Evolutionary conservation across 23 tunicate genomes (phyloP).

Genomic region (Phallusia fumigata): DNA sequence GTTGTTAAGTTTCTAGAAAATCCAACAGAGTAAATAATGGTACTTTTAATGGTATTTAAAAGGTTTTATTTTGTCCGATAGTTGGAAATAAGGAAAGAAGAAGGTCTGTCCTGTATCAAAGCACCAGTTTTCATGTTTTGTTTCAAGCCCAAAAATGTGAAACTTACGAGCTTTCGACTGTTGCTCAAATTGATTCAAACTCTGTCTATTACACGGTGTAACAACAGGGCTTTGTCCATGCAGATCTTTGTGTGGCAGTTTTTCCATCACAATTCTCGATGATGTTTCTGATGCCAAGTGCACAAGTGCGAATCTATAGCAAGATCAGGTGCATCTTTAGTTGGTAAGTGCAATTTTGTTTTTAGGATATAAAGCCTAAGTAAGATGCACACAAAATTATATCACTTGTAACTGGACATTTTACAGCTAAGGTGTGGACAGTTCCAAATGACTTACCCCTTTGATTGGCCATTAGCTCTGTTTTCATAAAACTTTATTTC

Average conservation of each 20-base stretch:
- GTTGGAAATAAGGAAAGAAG: too few relatives aligned
- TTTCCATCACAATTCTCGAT: constrained; percentile 87
- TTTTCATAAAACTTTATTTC: constrained; percentile 95
- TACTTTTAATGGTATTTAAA: too few relatives aligned
- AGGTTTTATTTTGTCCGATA: too few relatives aligned
- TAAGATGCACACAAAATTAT: background rate
- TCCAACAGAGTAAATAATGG: too few relatives aligned
- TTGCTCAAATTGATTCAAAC: constrained; percentile 94
- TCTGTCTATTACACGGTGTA: constrained; percentile 89
- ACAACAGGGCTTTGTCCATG: constrained; percentile 94
- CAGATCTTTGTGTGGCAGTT: constrained; percentile 82
- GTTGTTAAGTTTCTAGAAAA: too few relatives aligned
- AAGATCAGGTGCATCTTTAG: background rate
- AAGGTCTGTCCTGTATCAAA: too few relatives aligned
- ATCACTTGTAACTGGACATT: background rate
- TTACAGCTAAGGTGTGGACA: background rate
- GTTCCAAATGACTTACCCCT: constrained; percentile 45
- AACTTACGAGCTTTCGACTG: constrained; percentile 79
- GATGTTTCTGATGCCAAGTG: constrained; percentile 84
- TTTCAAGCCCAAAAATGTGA: background rate
- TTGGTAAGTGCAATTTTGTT: background rate
- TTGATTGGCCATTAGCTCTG: constrained; percentile 94
- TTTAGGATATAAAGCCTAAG: background rate
- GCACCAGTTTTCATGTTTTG: too few relatives aligned
- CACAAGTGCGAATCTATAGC: constrained; percentile 79